Evolutionary conservation across 2,797 vertebrate genomes (phyloP), one percentile per base, ranked within the genome.

Genomic region (Acanthurus tractus): DNA sequence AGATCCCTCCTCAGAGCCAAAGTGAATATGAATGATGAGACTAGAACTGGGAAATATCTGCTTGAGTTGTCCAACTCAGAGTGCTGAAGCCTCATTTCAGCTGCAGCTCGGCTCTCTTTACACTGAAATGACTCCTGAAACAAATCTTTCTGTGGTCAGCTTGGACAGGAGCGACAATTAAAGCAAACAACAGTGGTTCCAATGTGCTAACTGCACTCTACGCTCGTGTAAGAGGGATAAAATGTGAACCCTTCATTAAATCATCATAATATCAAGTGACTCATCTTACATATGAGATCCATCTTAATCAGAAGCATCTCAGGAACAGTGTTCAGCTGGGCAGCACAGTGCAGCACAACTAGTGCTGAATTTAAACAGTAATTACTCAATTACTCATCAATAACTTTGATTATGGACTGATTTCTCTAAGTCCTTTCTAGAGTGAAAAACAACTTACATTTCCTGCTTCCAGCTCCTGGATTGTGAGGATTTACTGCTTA

Each of bases 11-110:
- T 64, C 6, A 36, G 38, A 50, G 23, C 38, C 63, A 53, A 23
- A 74, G 44, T 9, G 18, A 38, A 54, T 48, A 55, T 46, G 50
- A n/a, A 55, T 46, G 50, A n/a, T 49, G 7, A 59, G 63, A 18
- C 54, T 65, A 12, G 20, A 59, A 17, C 25, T 63, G 29, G 42
- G 18, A 63, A 25, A 63, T 40, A 56, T 5, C 29, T 18, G 18
- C 38, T 49, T 65, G 5, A 57, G 64, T 12, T 56, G 44, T 40
- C n/a, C 13, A n/a, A 38, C 20, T 70, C 14, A n/a, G 17, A 55
- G 29, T 9, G 65, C 17, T 11, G 25, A 58, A n/a, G 20, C 54
- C 11, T 36, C 34, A 71, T 46, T 63, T 63, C 8, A 46, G 20
- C 67, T n/a, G 59, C 17, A n/a, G 23, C 22, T 53, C 17, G 52